These are phyloP conservation scores for Ciconia boyciana DNA, from an alignment of 2,113 vertebrate species.

Conservation along the genomic window DNA sequence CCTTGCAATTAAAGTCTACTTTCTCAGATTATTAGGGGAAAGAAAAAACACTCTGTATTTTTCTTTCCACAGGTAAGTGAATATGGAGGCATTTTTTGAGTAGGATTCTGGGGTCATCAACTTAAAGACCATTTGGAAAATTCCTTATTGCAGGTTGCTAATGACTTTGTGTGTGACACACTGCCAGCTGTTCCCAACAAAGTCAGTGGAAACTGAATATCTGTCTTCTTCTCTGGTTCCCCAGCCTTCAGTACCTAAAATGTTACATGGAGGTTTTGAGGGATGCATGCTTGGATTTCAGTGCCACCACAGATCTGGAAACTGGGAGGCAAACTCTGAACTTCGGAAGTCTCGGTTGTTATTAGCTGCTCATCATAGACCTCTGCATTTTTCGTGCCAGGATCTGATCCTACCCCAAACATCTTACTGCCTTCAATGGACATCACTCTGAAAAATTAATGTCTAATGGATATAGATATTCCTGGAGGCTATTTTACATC, in stretches of 20 bases:
- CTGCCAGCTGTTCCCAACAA: background rate
- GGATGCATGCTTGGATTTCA: background rate
- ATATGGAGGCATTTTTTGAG: background rate
- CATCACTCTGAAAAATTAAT: background rate
- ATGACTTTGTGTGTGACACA: background rate
- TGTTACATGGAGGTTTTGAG: fast-evolving
- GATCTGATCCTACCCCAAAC: background rate
- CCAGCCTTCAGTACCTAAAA: background rate
- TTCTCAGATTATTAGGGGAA: background rate
- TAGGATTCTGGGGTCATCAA: background rate
- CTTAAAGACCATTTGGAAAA: background rate
- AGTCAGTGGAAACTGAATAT: background rate
- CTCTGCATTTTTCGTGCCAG: background rate
- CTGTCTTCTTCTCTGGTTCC: background rate
- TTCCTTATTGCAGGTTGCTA: background rate
- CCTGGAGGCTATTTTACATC: background rate
- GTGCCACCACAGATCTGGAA: background rate
- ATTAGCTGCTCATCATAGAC: background rate
- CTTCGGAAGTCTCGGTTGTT: background rate
- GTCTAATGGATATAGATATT: background rate
- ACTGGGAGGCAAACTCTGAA: background rate
- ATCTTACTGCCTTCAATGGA: background rate
- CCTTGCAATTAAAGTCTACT: background rate
- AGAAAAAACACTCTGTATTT: background rate
- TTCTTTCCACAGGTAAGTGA: background rate